phyloP scores from a whole-genome alignment of 2,888 invertebrate genomes.

The Eilema sororculum region DNA sequence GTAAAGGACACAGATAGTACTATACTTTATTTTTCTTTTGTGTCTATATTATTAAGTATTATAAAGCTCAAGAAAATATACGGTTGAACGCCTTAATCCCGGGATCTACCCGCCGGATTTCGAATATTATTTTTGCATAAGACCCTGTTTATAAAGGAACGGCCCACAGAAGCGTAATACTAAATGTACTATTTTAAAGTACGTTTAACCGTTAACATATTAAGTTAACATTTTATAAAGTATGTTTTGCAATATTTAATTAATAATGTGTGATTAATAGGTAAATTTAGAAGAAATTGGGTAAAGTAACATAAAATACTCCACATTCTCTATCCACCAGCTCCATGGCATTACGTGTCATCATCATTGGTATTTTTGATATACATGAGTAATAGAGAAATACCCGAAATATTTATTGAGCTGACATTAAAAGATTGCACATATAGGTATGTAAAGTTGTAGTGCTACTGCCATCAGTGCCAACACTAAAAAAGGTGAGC shows the following conservation, averaged over 20 bases:
- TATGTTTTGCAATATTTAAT: not conserved
- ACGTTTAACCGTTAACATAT: not conserved
- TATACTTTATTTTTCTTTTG: not conserved
- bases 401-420: too few relatives aligned
- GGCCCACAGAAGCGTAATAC: not conserved
- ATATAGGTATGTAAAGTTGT: too few relatives aligned
- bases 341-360: not conserved
- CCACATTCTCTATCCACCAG: not conserved
- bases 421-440: too few relatives aligned
- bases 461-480: too few relatives aligned
- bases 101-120: not conserved
- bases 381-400: too few relatives aligned
- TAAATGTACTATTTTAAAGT: not conserved
- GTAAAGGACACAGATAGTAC: conserved; percentile 21
- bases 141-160: conserved; percentile 1
- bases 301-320: not conserved
- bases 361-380: too few relatives aligned
- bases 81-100: not conserved
- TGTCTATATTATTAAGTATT: not conserved
- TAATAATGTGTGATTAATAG: not conserved
- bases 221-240: not conserved
- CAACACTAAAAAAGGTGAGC: too few relatives aligned
- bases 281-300: not conserved
- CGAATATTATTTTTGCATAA: conserved; percentile 4
- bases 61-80: not conserved